phyloP scores from a whole-genome alignment of 2,888 invertebrate species.

The Nemoura dubitans region DNA sequence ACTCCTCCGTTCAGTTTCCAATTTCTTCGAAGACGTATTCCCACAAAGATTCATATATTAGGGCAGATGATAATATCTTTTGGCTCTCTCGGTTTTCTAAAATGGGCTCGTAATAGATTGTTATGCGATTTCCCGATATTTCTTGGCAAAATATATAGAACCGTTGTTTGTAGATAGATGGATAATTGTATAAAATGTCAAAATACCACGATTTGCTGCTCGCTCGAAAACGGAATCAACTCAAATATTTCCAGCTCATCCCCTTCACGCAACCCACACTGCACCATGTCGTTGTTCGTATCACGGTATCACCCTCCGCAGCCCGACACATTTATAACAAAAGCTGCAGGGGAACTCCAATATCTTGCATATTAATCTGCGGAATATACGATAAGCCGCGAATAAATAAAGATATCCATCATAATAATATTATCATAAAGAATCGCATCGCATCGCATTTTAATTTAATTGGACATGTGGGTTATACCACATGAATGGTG shows the following conservation, averaged over 20 bases:
- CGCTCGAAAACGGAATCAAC: background rate
- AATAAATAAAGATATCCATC: constrained; percentile 4
- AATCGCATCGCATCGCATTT: background rate
- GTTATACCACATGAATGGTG: background rate
- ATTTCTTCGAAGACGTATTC: background rate
- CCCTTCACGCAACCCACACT: background rate
- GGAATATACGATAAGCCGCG: background rate
- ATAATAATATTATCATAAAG: background rate
- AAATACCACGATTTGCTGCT: background rate
- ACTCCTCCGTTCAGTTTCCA: background rate
- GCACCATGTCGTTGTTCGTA: background rate
- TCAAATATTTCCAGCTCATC: background rate
- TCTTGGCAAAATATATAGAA: background rate
- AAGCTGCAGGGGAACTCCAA: background rate
- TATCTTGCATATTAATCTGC: background rate
- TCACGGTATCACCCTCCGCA: background rate
- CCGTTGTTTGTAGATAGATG: constrained; percentile 4
- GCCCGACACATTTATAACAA: background rate
- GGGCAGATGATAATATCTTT: background rate
- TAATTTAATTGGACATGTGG: background rate
- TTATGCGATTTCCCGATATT: background rate
- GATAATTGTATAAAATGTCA: background rate
- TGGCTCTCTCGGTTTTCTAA: background rate
- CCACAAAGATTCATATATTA: background rate
- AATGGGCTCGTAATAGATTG: background rate